A percentile compares a stretch with the other conserved stretches of the same genome.
These are phyloP conservation scores for Tichodroma muraria DNA, from an alignment of 2,113 vertebrate genomes.

Conservation along the genomic window DNA sequence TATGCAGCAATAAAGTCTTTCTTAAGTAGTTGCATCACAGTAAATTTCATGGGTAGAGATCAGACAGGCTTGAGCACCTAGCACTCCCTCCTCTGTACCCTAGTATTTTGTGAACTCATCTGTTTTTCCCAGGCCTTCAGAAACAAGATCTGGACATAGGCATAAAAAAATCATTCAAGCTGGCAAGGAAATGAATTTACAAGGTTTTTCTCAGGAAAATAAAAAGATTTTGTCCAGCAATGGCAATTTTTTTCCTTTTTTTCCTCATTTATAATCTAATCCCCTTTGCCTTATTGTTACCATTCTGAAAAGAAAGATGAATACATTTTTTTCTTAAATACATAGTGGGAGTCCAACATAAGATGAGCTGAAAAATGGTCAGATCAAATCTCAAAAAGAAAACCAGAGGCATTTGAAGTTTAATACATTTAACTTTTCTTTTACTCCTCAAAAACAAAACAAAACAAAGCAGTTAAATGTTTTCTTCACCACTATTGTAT, in stretches of 20 bases:
- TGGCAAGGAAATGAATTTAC: background rate
- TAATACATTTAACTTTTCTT: background rate
- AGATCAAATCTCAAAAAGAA: background rate
- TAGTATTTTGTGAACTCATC: background rate
- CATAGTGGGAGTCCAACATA: rapidly evolving
- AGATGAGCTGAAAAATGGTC: background rate
- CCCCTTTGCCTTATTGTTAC: background rate
- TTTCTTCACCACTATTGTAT: background rate
- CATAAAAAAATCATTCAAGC: background rate
- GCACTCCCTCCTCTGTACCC: background rate
- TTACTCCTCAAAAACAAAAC: background rate
- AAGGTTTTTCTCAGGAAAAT: background rate
- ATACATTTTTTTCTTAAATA: background rate
- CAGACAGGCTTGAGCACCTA: background rate
- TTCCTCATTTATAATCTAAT: background rate
- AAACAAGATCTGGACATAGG: background rate
- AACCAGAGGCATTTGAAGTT: background rate
- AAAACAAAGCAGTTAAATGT: background rate
- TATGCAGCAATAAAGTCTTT: background rate
- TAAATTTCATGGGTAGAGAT: background rate
- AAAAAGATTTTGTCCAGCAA: background rate
- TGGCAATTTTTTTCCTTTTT: background rate
- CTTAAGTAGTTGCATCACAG: background rate
- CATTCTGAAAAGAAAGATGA: background rate
- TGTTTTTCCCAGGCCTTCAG: background rate